A percentile compares a stretch with the other conserved stretches of the same genome.
These are phyloP conservation scores for Diloba caeruleocephala DNA, from an alignment of 2,888 invertebrate genomes.

Conservation along the genomic window DNA sequence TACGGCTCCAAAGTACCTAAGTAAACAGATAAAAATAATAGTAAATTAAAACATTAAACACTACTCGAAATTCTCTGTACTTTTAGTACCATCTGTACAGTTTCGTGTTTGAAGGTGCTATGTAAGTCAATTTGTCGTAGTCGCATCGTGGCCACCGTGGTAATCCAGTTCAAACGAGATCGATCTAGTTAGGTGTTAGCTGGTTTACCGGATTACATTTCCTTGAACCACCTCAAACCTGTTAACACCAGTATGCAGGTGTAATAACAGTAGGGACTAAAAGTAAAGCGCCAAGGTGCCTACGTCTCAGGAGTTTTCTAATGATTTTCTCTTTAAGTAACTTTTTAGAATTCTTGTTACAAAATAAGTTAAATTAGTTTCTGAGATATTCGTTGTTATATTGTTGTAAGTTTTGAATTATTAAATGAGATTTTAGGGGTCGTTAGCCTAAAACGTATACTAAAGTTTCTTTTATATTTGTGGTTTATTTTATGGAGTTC, in stretches of 20 bases:
- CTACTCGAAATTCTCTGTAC: slow-evolving; percentile 29
- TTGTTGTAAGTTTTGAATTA: slow-evolving; percentile 24
- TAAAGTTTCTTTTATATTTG: too few species aligned
- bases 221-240: slow-evolving; percentile 41
- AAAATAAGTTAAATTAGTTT: slow-evolving; percentile 35
- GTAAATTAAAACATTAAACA: too few species aligned
- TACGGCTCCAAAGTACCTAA: too few species aligned
- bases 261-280: slow-evolving; percentile 12
- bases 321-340: slow-evolving; percentile 18
- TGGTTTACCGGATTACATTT: slow-evolving; percentile 69
- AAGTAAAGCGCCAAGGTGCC: slow-evolving; percentile 5
- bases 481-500: too few species aligned
- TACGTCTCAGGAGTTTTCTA: slow-evolving; percentile 12
- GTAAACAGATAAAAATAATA: too few species aligned
- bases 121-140: slow-evolving; percentile 80
- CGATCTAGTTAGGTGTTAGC: slow-evolving; percentile 72
- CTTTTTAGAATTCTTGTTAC: slow-evolving; percentile 9
- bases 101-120: slow-evolving; percentile 64
- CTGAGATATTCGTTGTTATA: slow-evolving; percentile 15
- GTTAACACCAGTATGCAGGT: slow-evolving; percentile 47
- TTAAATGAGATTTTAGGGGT: slow-evolving; percentile 22
- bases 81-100: slow-evolving; percentile 7
- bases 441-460: background rate
- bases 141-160: slow-evolving; percentile 60
- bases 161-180: slow-evolving; percentile 77